A percentile compares a stretch with the other conserved stretches of the same genome.
Conservation (phyloP, 2,888 invertebrate species). For the Clusia tigrina region DNA sequence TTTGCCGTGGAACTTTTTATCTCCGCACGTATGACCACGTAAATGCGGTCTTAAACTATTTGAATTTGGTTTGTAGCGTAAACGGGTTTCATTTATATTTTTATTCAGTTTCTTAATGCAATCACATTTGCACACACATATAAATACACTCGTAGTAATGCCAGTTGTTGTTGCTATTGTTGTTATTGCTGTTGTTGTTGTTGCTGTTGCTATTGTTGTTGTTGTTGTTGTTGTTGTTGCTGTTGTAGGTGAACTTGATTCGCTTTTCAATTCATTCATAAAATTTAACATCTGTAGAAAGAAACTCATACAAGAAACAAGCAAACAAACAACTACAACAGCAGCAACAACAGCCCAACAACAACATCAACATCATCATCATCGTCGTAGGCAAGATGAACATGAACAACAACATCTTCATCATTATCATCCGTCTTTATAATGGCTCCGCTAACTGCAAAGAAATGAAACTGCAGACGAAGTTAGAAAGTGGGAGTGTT, state of each 20-base stretch:
- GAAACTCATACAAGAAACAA: not conserved
- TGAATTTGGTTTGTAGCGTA: not conserved
- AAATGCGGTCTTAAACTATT: not conserved
- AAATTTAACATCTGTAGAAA: not conserved
- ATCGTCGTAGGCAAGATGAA: no score
- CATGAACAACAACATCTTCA: no score
- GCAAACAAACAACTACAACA: constrained; percentile 1
- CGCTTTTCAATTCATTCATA: constrained; percentile 11
- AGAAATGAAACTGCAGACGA: no score
- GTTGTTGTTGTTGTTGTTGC: not conserved
- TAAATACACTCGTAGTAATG: constrained; percentile 1
- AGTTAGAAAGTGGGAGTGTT: no score
- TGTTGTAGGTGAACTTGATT: constrained; percentile 7
- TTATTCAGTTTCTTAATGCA: not conserved
- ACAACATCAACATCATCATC: not conserved
- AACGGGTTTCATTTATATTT: constrained; percentile 9
- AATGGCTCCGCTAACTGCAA: no score
- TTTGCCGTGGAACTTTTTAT: not conserved
- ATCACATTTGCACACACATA: constrained; percentile 3
- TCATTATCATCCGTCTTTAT: no score
- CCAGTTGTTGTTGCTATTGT: constrained; percentile 13
- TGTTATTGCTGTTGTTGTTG: not conserved
- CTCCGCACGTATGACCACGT: not conserved
- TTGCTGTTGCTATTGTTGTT: not conserved
- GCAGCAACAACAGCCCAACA: not conserved